Evolutionary conservation across 2,113 vertebrate species (phyloP).

Genomic region (Python bivittatus): DNA sequence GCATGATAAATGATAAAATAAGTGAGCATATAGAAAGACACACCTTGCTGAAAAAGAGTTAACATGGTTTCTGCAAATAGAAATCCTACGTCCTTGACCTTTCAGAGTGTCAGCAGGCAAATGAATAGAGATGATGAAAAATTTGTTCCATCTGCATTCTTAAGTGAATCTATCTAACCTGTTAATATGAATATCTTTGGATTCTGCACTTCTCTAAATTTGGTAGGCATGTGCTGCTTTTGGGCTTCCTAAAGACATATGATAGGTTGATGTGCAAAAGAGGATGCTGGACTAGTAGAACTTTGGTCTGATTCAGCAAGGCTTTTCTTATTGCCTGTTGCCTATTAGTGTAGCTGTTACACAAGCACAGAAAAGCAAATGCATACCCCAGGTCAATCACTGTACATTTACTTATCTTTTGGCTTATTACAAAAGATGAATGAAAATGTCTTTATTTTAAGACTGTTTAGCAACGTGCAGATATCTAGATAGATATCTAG

Average conservation of each 20-base stretch:
- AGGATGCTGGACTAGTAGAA: background rate
- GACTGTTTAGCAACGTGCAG: no score
- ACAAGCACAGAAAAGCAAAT: slow-evolving; percentile 17
- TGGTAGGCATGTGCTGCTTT: background rate
- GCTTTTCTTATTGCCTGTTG: background rate
- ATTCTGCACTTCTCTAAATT: no score
- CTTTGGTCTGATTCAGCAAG: background rate
- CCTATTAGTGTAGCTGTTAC: background rate
- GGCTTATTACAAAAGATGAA: background rate
- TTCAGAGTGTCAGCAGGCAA: background rate
- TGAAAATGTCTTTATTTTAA: background rate
- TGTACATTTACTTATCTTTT: slow-evolving; percentile 11
- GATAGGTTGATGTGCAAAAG: background rate
- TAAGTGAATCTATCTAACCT: no score
- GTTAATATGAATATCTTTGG: no score
- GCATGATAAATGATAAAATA: no score
- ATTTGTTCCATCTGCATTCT: background rate
- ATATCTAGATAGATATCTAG: no score
- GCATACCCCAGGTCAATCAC: slow-evolving; percentile 40
- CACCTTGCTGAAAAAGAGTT: background rate
- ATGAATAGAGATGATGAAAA: background rate
- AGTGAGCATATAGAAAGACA: background rate
- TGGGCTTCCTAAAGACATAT: no score
- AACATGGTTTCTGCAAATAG: background rate
- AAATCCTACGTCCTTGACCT: background rate